phyloP scores from a whole-genome alignment of 2,113 vertebrate genomes.

The Colistium nudipinnis region DNA sequence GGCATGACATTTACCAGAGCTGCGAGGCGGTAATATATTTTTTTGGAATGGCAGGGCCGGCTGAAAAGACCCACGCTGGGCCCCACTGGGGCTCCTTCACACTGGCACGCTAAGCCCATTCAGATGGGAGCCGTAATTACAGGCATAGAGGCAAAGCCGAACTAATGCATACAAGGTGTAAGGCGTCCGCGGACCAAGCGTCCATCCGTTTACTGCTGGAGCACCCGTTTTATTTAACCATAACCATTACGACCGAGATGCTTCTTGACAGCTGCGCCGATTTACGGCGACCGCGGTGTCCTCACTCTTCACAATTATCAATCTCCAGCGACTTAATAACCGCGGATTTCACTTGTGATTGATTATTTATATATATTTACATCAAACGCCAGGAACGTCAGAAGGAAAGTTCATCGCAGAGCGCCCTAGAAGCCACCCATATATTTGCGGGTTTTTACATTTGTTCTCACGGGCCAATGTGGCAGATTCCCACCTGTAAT shows the following conservation, averaged over 20 bases:
- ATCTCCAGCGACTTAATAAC: constrained; percentile 41
- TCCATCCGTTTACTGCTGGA: constrained; percentile 52
- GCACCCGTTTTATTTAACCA: constrained; percentile 34
- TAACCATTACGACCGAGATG: constrained; percentile 37
- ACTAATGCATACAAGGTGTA: constrained; percentile 79
- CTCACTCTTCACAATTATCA: constrained; percentile 37
- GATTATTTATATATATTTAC: constrained; percentile 23
- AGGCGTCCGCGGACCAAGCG: constrained; percentile 54
- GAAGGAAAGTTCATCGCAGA: constrained; percentile 25
- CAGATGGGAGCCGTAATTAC: constrained; percentile 80
- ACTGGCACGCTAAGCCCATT: constrained; percentile 76
- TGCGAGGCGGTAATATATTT: constrained; percentile 75
- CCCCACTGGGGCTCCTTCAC: constrained; percentile 75
- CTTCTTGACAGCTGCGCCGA: constrained; percentile 38
- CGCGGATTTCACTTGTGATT: constrained; percentile 35
- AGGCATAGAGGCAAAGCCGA: constrained; percentile 71
- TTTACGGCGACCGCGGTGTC: constrained; percentile 31
- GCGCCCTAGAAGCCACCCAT: neutral
- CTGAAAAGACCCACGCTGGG: constrained; percentile 80
- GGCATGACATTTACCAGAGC: constrained; percentile 82
- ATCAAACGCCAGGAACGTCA: neutral
- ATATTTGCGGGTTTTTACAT: neutral
- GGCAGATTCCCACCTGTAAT: constrained; percentile 8
- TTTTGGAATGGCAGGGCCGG: constrained; percentile 73
- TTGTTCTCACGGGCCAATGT: neutral